These are phyloP conservation scores for Stramonita haemastoma DNA, from an alignment of 2,888 invertebrate species.

Conservation along the genomic window DNA sequence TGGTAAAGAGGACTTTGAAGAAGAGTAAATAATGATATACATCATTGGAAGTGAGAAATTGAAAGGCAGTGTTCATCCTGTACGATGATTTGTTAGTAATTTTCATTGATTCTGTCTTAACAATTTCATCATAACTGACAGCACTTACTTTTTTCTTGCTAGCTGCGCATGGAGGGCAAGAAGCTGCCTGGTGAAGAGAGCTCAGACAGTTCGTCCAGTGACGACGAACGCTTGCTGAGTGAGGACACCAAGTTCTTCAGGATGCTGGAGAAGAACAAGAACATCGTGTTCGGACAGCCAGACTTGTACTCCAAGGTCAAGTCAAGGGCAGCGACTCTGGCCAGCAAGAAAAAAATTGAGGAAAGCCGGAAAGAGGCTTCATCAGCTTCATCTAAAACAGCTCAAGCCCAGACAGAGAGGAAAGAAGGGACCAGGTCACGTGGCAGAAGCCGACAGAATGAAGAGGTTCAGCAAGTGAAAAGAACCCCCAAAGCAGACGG, in stretches of 20 bases:
- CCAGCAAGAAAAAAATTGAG: conserved; percentile 32
- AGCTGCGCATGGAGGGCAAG: conserved; percentile 40
- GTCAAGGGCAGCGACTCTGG: conserved; percentile 33
- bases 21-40: no score
- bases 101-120: neutral
- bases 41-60: no score
- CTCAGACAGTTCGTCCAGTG: conserved; percentile 30
- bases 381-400: neutral
- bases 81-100: neutral
- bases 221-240: conserved; percentile 19
- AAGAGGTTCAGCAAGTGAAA: neutral
- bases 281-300: conserved; percentile 26
- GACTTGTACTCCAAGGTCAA: conserved; percentile 42
- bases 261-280: conserved; percentile 33
- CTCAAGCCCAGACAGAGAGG: neutral
- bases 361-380: neutral
- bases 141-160: neutral
- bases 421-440: neutral
- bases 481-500: neutral
- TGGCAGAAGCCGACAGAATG: neutral
- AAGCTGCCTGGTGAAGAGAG: conserved; percentile 39
- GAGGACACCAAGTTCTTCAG: conserved; percentile 39
- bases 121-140: neutral
- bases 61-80: neutral
- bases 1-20: no score